Percentiles rank a stretch among this genome's conserved stretches.
These are phyloP conservation scores for Emydura subglobosa DNA, from an alignment of 2,113 vertebrate genomes.

Conservation along the genomic window DNA sequence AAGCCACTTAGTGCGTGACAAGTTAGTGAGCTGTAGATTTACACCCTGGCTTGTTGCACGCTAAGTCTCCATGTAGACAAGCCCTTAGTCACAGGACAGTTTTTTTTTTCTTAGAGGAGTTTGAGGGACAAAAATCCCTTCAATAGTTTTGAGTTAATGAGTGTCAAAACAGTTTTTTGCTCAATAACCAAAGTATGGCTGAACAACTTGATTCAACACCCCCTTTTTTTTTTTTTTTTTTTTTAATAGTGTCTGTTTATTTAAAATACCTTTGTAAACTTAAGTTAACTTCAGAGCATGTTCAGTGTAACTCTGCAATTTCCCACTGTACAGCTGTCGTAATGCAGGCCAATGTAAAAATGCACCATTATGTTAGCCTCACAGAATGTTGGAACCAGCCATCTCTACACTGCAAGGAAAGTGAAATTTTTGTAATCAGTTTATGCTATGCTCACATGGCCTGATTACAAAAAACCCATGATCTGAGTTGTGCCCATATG, in stretches of 20 bases:
- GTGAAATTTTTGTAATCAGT: background rate
- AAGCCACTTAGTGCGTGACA: background rate
- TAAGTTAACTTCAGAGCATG: background rate
- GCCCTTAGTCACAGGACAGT: background rate
- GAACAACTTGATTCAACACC: background rate
- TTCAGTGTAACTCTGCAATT: background rate
- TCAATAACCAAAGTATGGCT: background rate
- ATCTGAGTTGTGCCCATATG: background rate
- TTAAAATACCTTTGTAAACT: background rate
- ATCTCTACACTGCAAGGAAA: background rate
- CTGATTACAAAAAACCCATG: background rate
- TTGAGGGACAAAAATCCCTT: background rate
- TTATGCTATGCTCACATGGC: background rate
- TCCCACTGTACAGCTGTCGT: background rate
- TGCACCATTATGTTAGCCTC: background rate
- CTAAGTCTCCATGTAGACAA: background rate
- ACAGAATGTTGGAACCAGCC: background rate
- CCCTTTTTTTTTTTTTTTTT: no score
- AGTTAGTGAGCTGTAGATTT: background rate
- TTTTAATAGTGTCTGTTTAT: background rate
- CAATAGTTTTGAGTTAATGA: background rate
- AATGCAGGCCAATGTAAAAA: background rate
- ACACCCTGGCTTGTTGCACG: background rate
- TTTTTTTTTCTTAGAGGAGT: background rate
- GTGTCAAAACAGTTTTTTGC: background rate